phyloP scores from a whole-genome alignment of 2,797 vertebrate species.

The Mareca penelope region DNA sequence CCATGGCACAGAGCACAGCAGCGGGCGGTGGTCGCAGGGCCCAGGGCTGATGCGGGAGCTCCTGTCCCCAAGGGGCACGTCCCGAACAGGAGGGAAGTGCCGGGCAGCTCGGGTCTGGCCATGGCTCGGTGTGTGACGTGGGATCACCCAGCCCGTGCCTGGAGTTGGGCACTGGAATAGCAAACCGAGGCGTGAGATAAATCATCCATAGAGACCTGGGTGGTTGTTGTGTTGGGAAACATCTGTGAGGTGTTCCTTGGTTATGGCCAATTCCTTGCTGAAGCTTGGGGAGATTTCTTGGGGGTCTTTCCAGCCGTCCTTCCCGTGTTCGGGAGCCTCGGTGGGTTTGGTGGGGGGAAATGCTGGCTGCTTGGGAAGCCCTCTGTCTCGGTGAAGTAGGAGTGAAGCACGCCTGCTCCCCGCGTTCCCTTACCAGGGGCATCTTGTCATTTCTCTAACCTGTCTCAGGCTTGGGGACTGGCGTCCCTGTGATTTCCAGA shows the following conservation, averaged over 20 bases:
- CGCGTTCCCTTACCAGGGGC: neutral
- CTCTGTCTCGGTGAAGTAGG: neutral
- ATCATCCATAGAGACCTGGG: neutral
- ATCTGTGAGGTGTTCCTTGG: neutral
- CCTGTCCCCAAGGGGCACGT: neutral
- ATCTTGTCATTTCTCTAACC: neutral
- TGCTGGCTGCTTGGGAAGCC: neutral
- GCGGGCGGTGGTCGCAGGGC: neutral
- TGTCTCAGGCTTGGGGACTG: neutral
- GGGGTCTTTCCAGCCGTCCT: neutral
- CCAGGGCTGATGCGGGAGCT: neutral
- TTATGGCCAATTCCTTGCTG: neutral
- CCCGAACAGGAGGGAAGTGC: neutral
- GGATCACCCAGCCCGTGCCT: neutral
- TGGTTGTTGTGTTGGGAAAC: neutral
- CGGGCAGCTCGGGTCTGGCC: neutral
- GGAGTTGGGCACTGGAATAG: neutral
- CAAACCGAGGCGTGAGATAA: neutral
- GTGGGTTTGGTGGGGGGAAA: neutral
- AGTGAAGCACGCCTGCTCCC: neutral
- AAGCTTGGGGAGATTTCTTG: neutral
- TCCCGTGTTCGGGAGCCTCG: rapidly evolving
- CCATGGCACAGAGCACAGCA: neutral
- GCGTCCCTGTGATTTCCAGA: neutral
- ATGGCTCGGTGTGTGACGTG: neutral